Conservation (phyloP, 2,888 invertebrate genomes). For the Protonemura montana region DNA sequence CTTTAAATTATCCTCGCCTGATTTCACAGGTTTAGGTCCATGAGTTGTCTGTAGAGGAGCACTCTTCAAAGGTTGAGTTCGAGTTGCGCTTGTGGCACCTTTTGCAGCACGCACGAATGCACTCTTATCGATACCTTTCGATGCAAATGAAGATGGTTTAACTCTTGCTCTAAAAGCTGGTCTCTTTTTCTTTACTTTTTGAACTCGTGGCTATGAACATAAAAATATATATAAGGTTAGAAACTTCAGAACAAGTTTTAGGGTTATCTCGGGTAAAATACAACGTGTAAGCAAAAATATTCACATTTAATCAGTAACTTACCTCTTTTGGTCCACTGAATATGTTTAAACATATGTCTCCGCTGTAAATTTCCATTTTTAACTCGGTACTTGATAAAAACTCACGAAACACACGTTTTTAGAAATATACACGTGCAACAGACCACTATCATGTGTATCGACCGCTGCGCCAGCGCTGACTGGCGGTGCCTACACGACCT, state of each 20-base stretch:
- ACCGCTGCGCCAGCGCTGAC: not conserved
- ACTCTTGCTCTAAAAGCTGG: not conserved
- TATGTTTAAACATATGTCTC: constrained; percentile 33
- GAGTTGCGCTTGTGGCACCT: not conserved
- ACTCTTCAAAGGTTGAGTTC: not conserved
- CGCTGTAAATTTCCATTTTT: constrained; percentile 26
- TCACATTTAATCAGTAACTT: not conserved
- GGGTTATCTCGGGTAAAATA: not conserved
- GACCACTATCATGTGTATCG: not conserved
- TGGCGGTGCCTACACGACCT: no score
- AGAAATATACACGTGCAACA: not conserved
- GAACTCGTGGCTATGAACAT: not conserved
- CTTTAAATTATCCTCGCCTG: not conserved
- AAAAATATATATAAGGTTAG: not conserved
- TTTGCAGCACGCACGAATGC: not conserved
- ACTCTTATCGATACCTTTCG: not conserved
- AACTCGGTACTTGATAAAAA: not conserved
- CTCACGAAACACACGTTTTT: not conserved
- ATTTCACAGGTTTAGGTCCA: not conserved
- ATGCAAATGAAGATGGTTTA: not conserved
- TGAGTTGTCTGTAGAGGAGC: not conserved
- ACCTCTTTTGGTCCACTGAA: not conserved
- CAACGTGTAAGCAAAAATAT: not conserved
- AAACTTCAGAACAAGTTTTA: not conserved
- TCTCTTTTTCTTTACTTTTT: not conserved